Evolutionary conservation across 2,113 vertebrate species (phyloP).

Genomic region (Albula glossodonta): DNA sequence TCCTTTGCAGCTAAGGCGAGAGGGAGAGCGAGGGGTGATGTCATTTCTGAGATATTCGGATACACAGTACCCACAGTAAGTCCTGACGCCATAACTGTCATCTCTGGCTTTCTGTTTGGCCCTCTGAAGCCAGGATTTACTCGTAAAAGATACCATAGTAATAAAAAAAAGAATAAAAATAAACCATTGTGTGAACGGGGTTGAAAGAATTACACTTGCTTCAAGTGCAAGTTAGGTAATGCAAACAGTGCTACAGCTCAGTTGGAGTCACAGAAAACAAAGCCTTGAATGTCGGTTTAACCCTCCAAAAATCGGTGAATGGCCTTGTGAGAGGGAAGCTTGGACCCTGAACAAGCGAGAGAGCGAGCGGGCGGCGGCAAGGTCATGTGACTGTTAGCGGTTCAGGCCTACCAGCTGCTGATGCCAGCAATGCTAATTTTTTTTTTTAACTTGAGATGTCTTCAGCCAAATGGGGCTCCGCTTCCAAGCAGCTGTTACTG

Average conservation of each 20-base stretch:
- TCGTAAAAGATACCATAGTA: neutral
- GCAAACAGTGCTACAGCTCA: neutral
- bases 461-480: neutral
- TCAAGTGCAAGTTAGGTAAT: neutral
- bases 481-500: slow-evolving; percentile 8
- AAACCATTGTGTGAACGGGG: neutral
- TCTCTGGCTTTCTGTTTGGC: slow-evolving; percentile 37
- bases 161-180: neutral
- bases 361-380: neutral
- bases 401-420: neutral
- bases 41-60: slow-evolving; percentile 49
- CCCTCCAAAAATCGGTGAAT: neutral
- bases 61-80: slow-evolving; percentile 44
- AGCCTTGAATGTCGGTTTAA: neutral
- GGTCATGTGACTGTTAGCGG: neutral
- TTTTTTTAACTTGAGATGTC: neutral
- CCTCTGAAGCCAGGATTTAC: slow-evolving; percentile 31
- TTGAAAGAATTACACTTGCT: neutral
- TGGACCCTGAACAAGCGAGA: neutral
- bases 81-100: slow-evolving; percentile 42
- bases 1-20: slow-evolving; percentile 35
- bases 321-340: neutral
- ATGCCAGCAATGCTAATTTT: neutral
- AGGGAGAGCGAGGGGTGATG: slow-evolving; percentile 37
- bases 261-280: neutral